Evolutionary conservation across 2,113 vertebrate species (phyloP), one percentile per base, ranked within the genome.

Genomic region (Notiomystis cincta): DNA sequence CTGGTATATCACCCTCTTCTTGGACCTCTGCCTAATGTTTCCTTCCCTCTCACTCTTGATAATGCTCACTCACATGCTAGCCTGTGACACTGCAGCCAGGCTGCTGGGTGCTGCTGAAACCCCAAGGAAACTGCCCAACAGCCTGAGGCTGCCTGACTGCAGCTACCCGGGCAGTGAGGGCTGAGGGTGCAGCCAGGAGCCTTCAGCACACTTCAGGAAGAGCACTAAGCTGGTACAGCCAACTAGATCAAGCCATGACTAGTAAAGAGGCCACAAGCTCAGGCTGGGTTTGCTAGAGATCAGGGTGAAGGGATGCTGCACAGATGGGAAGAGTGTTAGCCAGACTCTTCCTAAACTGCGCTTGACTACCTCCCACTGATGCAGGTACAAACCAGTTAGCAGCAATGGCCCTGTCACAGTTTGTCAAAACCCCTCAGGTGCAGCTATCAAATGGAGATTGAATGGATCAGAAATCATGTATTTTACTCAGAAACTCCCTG

Each of bases 1-100:
- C 47, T 86, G 85, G 27, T 58, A 28, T 80, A 93, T 77, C 94
- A 93, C 70, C 66, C 82, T 86, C 62, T 64, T 42, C 75, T 77
- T 96, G 92, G 92, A 88, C 45, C 40, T 92, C 79, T 95, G 90
- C 90, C 95, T 86, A 50, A 93, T 38, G 14, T 53, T 57, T 88
- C 75, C 90, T 90, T 89, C 70, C 27, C 84, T 82, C 85, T 95
- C 88, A 88, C 85, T 93, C 89, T 44, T 88, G 58, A 60, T 80
- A 93, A 92, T 28, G 51, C 33, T 94, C 90, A 72, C 84, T 90
- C 87, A 62, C 17, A 37, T 40, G 69, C 51, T 60, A 28, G 76
- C 30, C 56, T 92, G 66, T 92, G 72, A 75, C 71, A 66, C 21
- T 71, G 77, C 56, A 89, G 77, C 45, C 60, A 56, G 60, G 44